Base-by-base conservation (phyloP, 92 coral and sea anemone genomes). In the Ricordea florida region DNA sequence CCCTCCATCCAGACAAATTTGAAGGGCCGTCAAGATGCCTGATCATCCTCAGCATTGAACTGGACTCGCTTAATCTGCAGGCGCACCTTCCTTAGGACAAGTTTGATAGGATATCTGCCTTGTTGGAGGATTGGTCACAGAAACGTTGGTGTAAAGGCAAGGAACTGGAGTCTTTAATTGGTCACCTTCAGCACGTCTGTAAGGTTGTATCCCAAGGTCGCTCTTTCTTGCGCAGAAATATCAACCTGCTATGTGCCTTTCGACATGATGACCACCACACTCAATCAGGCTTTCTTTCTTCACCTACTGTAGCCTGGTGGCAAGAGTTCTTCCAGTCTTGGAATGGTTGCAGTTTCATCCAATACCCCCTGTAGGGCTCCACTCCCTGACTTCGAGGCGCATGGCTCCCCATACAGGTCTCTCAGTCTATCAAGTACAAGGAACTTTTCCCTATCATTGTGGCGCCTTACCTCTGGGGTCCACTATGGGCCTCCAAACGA, bases 291-390 rank as follows among this genome's bases (percentile, higher is more conserved):
- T 15, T 41, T 27, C 66, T 40, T 13, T n/a, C 69, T 57, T 16
- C 45, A 73, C 57, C 32, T n/a, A n/a, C n/a, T n/a, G n/a, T 73
- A 29, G 11, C 0, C 11, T 73, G 80, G 80, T 70, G 78, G 78
- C 5, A 5, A 14, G 62, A 42, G 26, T 30, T 70, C 21, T 47
- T 66, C 49, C 50, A 18, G 25, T 23, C 36, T 2, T 70, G 78
- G 66, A 28, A 23, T 10, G 16, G 65, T 76, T 10, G 21, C 16
- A 8, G 60, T 52, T 28, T 52, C 36, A 26, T 52, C 44, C 30
- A 66, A 76, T 42, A 73, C 73, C 16, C 35, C 80, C 6, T 62
- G 10, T 62, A 73, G 73, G 0, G 62, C 61, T 37, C 1, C 32
- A 5, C 51, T 3, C 51, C 49, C 10, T 64, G 67, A 57, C 51